Evolutionary conservation across 1,140 invertebrate species (phyloP).

Genomic region (Drosophila eugracilis): DNA sequence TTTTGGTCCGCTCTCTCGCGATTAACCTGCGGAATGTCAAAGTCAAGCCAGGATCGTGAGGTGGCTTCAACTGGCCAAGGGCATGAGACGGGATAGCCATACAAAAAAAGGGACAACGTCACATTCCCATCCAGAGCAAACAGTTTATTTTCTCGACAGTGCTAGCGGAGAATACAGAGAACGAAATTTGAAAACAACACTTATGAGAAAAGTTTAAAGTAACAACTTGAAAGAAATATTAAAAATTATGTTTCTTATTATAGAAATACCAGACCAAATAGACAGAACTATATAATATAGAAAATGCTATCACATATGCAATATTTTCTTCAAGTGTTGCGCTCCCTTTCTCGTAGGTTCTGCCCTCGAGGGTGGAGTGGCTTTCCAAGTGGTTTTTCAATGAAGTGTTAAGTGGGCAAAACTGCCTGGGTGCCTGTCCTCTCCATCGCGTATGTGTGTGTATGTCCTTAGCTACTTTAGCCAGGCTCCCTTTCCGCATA

Average conservation of each 20-base stretch:
- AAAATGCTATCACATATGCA: too few relatives aligned
- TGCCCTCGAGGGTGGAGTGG: conserved; percentile 61
- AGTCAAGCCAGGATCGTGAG: conserved; percentile 35
- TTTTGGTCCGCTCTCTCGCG: conserved; percentile 20
- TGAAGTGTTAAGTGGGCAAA: conserved; percentile 83
- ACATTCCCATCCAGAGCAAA: conserved; percentile 33
- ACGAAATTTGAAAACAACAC: too few relatives aligned
- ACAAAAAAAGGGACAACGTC: conserved; percentile 1
- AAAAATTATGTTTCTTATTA: too few relatives aligned
- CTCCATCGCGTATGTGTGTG: conserved; percentile 20
- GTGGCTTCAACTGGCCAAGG: conserved; percentile 4
- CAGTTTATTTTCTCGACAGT: conserved; percentile 45
- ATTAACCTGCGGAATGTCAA: conserved; percentile 54
- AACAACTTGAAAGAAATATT: background rate
- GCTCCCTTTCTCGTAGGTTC: conserved; percentile 27
- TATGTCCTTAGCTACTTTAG: conserved; percentile 49
- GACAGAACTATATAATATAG: too few relatives aligned
- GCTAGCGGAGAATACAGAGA: background rate
- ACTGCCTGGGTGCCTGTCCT: conserved; percentile 50
- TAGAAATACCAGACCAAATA: too few relatives aligned
- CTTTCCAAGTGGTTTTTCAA: conserved; percentile 83
- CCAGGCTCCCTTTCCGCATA: conserved; percentile 12
- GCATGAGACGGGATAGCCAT: conserved; percentile 21
- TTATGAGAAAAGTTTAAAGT: too few relatives aligned
- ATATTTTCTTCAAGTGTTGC: conserved; percentile 1